Evolutionary conservation across 1,140 invertebrate genomes (phyloP), one percentile per base, ranked within the genome.

Genomic region (Scaptomyza montana): DNA sequence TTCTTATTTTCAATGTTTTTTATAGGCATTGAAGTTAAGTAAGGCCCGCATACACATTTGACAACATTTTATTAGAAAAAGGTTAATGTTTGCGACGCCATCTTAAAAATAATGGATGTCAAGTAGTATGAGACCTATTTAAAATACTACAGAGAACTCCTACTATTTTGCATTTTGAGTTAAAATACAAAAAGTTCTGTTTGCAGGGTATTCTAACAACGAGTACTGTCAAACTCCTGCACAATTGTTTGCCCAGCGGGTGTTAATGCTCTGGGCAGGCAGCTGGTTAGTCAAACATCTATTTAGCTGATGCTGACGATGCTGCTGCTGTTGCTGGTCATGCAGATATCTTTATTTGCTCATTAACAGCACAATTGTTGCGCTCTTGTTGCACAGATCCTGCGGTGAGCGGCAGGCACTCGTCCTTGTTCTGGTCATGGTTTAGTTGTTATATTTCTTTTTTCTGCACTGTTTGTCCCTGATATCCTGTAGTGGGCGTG

Each of bases 321-420:
- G 72, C 28, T 67, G 51, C 56, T 63, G 66, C 47, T 79, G 59
- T 13, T 65, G 63, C 63, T 69, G 66, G 50, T 74, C 61, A 51
- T 71, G 50, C 21, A 68, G 73, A 89, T 79, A 87, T 87, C 82
- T 87, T 87, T 82, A 87, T 87, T 89, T 81, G 78, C 84, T 87
- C 84, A 87, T 87, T 87, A 87, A 78, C 77, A 84, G 63, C 46
- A 79, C 84, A 78, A 89, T 87, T 87, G 79, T 87, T 78, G 65
- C 75, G 61, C 84, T 76, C 82, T 87, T 87, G 79, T 87, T 78
- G 66, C 75, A 57, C 56, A 64, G 54, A 63, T 87, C 82, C 82
- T 87, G 82, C 68, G 75, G 82, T 45, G 78, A 74, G 57, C 41
- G 16, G 49, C 63, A 46, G 64, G 49, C 64, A 62, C 53, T 63